Percentiles rank a stretch among this genome's conserved stretches.
Conservation (phyloP, 2,113 vertebrate genomes). For the Turnix velox region DNA sequence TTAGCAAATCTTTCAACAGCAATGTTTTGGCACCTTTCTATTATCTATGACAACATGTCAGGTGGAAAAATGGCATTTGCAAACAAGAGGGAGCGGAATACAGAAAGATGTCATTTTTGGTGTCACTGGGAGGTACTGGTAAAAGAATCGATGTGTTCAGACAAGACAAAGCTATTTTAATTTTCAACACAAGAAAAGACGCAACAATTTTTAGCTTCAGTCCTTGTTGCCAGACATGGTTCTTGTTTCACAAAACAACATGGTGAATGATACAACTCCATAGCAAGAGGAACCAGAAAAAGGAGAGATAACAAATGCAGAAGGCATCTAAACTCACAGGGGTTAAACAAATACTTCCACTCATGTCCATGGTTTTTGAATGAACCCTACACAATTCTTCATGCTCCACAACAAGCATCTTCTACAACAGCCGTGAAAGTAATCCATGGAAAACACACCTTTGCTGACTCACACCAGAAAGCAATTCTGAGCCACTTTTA, state of each 20-base stretch:
- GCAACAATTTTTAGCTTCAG: background rate
- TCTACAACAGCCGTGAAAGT: background rate
- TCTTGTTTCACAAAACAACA: background rate
- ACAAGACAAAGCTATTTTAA: background rate
- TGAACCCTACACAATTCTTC: background rate
- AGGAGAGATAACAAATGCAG: background rate
- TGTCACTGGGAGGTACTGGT: background rate
- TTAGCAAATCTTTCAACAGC: background rate
- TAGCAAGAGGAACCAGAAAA: background rate
- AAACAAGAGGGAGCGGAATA: slow-evolving; percentile 10
- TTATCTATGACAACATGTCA: background rate
- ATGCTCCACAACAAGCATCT: background rate
- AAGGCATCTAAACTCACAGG: background rate
- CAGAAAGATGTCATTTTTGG: background rate
- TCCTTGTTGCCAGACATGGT: background rate
- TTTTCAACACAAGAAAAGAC: background rate
- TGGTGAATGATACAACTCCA: background rate
- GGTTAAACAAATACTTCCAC: background rate
- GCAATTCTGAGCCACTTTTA: background rate
- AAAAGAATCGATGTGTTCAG: background rate
- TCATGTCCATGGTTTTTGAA: background rate
- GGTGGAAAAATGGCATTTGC: background rate
- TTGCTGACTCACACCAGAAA: slow-evolving; percentile 7
- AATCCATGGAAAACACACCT: background rate
- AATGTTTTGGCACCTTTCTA: slow-evolving; percentile 10